phyloP scores from a whole-genome alignment of 2,888 invertebrate genomes.

The Scaptodrosophila latifasciaeformis region DNA sequence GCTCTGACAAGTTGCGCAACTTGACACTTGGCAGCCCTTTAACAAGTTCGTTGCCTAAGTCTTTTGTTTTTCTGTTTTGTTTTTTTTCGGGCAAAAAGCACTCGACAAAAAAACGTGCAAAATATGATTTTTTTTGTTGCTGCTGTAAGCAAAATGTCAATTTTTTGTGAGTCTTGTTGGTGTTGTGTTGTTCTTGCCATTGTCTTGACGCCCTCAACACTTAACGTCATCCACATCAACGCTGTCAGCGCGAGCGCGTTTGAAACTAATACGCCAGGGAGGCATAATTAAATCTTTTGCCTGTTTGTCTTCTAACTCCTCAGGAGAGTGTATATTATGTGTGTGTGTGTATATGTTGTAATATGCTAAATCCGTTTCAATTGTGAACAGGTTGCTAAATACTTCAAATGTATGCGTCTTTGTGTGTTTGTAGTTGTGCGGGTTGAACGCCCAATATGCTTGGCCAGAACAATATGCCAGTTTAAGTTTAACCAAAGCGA shows the following conservation, averaged over 20 bases:
- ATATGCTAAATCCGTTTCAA: constrained; percentile 59
- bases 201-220: constrained; percentile 7
- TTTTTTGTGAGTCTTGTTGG: constrained; percentile 37
- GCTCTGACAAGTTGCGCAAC: constrained; percentile 64
- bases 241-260: constrained; percentile 11
- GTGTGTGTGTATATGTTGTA: constrained; percentile 40
- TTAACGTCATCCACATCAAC: background rate
- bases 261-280: constrained; percentile 56
- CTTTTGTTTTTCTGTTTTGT: constrained; percentile 50
- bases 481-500: too few species aligned
- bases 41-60: constrained; percentile 61
- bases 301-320: constrained; percentile 38
- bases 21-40: constrained; percentile 69
- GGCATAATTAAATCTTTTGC: constrained; percentile 57
- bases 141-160: constrained; percentile 63
- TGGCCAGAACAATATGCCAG: constrained; percentile 54
- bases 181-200: background rate
- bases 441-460: constrained; percentile 64
- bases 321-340: too few species aligned
- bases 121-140: constrained; percentile 50
- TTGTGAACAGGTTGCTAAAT: constrained; percentile 58
- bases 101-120: constrained; percentile 65
- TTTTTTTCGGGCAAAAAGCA: too few species aligned
- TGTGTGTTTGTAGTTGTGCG: constrained; percentile 40
- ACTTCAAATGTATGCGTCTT: constrained; percentile 9